phyloP scores from a whole-genome alignment of 2,888 invertebrate species.

The Coleophora deauratella region DNA sequence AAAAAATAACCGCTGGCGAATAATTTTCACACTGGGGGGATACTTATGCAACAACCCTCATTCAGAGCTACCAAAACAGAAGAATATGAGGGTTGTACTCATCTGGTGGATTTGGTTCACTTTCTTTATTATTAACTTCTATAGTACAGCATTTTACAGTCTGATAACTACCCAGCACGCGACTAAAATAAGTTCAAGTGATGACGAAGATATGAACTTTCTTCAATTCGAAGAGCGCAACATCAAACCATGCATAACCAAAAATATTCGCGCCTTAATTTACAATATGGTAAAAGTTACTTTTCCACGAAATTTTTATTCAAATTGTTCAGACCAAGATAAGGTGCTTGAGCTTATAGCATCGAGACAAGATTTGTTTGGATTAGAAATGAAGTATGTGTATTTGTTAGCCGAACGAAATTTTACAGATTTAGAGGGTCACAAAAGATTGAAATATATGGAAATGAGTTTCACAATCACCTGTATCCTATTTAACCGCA shows the following conservation, averaged over 20 bases:
- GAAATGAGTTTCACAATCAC: too few species aligned
- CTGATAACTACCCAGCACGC: slow-evolving; percentile 35
- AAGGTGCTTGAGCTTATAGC: not conserved
- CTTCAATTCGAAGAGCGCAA: too few species aligned
- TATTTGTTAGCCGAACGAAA: too few species aligned
- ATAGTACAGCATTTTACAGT: slow-evolving; percentile 41
- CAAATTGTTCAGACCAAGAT: not conserved
- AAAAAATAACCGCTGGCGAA: not conserved
- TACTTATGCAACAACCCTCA: not conserved
- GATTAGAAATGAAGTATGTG: not conserved
- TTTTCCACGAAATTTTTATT: too few species aligned
- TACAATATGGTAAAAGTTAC: too few species aligned
- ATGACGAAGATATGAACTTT: too few species aligned
- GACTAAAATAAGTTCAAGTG: too few species aligned
- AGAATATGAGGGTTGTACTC: slow-evolving; percentile 28
- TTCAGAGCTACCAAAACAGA: slow-evolving; percentile 23
- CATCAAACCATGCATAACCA: not conserved
- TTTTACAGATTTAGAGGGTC: too few species aligned
- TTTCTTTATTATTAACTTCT: slow-evolving; percentile 44
- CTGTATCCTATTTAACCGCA: slow-evolving; percentile 17
- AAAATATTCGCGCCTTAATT: not conserved
- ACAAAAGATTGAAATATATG: too few species aligned
- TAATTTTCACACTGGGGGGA: not conserved
- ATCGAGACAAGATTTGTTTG: not conserved
- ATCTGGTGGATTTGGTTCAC: slow-evolving; percentile 47